Base-by-base conservation (phyloP, 2,797 vertebrate genomes). In the Hafferia zeledoni region DNA sequence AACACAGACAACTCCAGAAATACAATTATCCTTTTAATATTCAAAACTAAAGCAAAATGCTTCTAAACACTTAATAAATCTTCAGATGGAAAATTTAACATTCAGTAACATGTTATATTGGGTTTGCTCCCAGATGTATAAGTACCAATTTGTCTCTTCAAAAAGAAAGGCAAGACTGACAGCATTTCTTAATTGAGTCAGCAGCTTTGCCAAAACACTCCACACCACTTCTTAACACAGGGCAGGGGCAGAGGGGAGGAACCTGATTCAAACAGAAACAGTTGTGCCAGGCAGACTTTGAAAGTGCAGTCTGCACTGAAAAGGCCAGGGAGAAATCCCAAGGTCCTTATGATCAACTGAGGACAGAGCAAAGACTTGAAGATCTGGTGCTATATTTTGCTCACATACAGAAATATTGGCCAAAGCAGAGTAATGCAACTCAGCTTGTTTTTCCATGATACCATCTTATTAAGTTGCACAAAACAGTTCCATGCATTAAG, bases 61-160 rank as follows among this genome's bases (percentile, higher is more conserved):
- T 94, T 85, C 60, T 76, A 95, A 94, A 88, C 19, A 4, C 86
- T 87, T 95, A 94, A 96, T 95, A 95, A 87, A 95, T 94, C 75
- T 91, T 89, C 90, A 88, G 84, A 77, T 9, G 6, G 68, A 89
- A 91, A 90, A 95, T 71, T 68, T 95, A 95, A 94, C 50, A 90
- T 60, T 75, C 65, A 82, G 64, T 70, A 91, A 91, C 68, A 91
- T 47, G 65, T 85, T 89, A 85, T 89, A 94, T 89, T 94, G 82
- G 89, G 75, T 94, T 91, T 92, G 11, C 61, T 92, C 84, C 65
- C 69, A 65, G 79, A 91, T 71, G 69, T 71, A 19, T 60, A 95
- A 94, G 89, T 65, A 93, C 90, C 79, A 94, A 85, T 96, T 94
- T 95, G 84, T 89, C 78, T 89, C 65, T 78, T 91, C 46, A 59